phyloP scores from a whole-genome alignment of 2,797 vertebrate genomes.

The Premnoplex brunnescens region DNA sequence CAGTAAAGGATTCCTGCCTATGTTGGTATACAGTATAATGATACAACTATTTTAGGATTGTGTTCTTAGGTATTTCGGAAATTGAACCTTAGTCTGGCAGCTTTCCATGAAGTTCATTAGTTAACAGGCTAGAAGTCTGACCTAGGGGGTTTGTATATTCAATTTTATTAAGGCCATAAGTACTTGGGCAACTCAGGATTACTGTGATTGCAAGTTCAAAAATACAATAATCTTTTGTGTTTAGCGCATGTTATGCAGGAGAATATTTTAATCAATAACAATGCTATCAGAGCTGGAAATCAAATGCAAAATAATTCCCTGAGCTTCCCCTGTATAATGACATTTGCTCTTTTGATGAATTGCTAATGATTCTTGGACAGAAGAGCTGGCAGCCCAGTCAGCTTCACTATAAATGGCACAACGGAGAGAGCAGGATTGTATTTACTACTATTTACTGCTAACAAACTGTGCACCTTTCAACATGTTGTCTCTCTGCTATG shows the following conservation, averaged over 20 bases:
- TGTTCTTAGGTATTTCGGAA: neutral
- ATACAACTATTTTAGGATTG: neutral
- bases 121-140: conserved; percentile 51
- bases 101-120: conserved; percentile 36
- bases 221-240: conserved; percentile 82
- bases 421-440: neutral
- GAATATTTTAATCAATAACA: conserved; percentile 87
- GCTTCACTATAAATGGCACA: conserved; percentile 53
- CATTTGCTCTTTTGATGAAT: conserved; percentile 83
- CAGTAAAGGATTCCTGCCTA: neutral
- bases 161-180: conserved; percentile 64
- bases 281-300: conserved; percentile 85
- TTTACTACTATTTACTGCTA: neutral
- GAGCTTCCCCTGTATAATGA: conserved; percentile 76
- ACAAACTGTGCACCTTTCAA: neutral
- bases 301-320: conserved; percentile 84
- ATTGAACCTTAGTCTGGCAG: neutral
- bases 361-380: conserved; percentile 79
- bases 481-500: neutral
- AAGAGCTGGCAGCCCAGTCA: conserved; percentile 49
- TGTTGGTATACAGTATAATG: neutral
- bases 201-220: conserved; percentile 83
- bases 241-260: conserved; percentile 72
- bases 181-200: conserved; percentile 75
- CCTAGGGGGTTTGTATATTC: conserved; percentile 47